These are phyloP conservation scores for Gallinago media DNA, from an alignment of 2,113 vertebrate genomes.

Conservation along the genomic window DNA sequence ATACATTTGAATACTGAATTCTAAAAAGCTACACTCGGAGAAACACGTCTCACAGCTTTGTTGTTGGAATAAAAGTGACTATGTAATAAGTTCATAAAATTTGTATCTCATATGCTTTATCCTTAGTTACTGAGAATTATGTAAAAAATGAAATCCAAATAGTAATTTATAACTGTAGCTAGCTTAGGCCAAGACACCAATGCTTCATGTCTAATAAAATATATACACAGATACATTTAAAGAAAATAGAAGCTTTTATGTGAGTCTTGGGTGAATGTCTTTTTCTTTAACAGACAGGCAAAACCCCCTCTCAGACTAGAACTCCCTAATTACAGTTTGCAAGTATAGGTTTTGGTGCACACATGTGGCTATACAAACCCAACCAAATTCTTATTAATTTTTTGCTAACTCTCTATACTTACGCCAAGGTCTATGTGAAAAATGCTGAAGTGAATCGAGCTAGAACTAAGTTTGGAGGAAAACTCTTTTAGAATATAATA, in stretches of 20 bases:
- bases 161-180: background rate
- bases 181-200: background rate
- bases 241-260: background rate
- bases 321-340: background rate
- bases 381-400: background rate
- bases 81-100: constrained; percentile 24
- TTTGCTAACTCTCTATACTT: background rate
- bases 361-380: background rate
- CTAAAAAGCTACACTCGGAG: background rate
- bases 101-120: background rate
- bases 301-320: background rate
- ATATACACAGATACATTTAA: background rate
- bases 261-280: background rate
- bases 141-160: background rate
- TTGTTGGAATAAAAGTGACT: constrained; percentile 19
- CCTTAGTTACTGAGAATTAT: background rate
- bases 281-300: background rate
- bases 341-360: background rate
- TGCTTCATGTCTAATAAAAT: background rate
- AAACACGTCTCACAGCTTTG: background rate
- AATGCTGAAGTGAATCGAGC: background rate
- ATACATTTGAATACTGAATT: constrained; percentile 15
- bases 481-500: background rate
- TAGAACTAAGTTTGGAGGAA: background rate
- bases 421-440: background rate